Evolutionary conservation across 2,113 vertebrate species (phyloP).

Genomic region (Eurystomus gularis): DNA sequence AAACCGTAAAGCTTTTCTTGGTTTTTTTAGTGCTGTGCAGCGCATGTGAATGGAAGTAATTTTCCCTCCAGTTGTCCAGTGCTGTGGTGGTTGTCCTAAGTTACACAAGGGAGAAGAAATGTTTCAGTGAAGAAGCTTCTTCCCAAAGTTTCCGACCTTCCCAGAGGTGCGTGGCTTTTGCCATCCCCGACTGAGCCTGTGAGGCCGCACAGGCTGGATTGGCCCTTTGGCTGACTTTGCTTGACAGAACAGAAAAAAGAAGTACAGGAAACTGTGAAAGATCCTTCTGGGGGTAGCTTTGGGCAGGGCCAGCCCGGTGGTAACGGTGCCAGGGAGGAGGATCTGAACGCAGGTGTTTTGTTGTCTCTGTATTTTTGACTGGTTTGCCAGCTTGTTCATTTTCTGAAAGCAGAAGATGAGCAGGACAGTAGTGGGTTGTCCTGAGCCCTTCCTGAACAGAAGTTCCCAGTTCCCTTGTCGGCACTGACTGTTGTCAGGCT

Average conservation of each 20-base stretch:
- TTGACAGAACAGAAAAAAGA: not conserved
- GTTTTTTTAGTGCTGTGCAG: not conserved
- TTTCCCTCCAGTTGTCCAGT: not conserved
- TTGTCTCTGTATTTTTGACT: not conserved
- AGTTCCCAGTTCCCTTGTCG: not conserved
- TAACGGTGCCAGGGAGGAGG: not conserved
- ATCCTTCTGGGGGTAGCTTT: not conserved
- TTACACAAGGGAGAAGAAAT: not conserved
- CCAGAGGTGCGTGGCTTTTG: not conserved
- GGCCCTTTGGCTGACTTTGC: not conserved
- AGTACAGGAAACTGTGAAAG: not conserved
- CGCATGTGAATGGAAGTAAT: not conserved
- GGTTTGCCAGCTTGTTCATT: not conserved
- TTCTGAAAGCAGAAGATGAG: not conserved
- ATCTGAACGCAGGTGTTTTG: not conserved
- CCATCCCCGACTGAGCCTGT: rapidly evolving
- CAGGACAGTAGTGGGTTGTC: not conserved
- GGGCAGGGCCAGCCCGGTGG: not conserved
- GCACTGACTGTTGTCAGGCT: rapidly evolving
- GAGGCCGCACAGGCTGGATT: not conserved
- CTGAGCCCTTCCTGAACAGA: not conserved
- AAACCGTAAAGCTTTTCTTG: not conserved
- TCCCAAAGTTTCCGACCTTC: not conserved
- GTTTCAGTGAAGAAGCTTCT: not conserved
- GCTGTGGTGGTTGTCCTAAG: rapidly evolving